Base-by-base conservation (phyloP, 2,797 vertebrate genomes). In the Austrolebias charrua region DNA sequence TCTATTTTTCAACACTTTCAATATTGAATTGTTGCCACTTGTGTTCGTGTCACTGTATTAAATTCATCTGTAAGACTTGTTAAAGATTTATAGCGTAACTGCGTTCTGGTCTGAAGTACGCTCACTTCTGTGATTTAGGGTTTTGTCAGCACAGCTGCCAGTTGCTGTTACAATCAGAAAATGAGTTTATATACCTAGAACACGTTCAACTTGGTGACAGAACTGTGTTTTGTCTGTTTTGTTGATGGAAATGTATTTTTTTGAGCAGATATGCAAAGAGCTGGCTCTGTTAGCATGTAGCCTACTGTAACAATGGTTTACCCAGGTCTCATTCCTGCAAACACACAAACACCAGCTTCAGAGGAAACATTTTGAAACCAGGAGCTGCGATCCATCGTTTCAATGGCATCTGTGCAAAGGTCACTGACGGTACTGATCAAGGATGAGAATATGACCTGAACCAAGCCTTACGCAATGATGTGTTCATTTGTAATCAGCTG, bases 211-310 rank as follows among this genome's bases (percentile, higher is more conserved):
- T 60, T 63, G 65, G 63, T 48, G 83, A 77, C 85, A 77, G 58
- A 75, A 81, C 80, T 79, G 82, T 70, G 80, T 84, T 81, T 73
- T 81, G 82, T 85, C 69, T 2, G 60, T 79, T 2, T 55, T 78
- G 84, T 82, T 66, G 56, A 80, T 79, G 53, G 53, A 74, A 75
- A 80, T 63, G 29, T 40, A 35, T 76, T 58, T n/a, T n/a, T 89
- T 74, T 82, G 62, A 84, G 77, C 56, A 46, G 51, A 69, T 66
- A 85, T 86, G 75, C 83, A 86, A 85, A 87, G 85, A 91, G 88
- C 88, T 87, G 90, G 86, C 88, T 91, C 87, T 90, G 66, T 73
- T 69, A 76, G 76, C 80, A 79, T 78, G 80, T 71, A 82, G 56
- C 61, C 66, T 69, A 50, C 58, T 55, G 66, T 55, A 55, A 79